phyloP scores from a whole-genome alignment of 2,113 vertebrate species.

The Hemichromis elongatus region DNA sequence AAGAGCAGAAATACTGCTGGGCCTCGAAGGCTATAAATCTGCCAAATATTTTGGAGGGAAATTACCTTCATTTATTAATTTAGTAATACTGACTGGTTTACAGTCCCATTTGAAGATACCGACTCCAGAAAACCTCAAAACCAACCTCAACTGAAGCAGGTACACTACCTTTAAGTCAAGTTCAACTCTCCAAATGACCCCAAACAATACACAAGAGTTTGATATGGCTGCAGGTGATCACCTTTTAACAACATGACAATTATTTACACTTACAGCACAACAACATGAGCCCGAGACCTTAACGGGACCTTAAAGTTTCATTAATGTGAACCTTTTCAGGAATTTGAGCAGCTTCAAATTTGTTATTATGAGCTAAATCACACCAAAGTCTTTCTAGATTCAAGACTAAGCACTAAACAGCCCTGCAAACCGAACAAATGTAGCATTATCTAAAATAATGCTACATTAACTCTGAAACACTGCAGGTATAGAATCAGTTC shows the following conservation, averaged over 20 bases:
- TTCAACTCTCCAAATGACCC: neutral
- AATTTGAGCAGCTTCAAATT: neutral
- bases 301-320: neutral
- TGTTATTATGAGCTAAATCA: neutral
- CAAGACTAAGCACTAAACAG: neutral
- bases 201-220: neutral
- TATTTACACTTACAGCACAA: neutral
- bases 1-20: neutral
- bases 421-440: neutral
- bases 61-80: neutral
- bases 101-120: neutral
- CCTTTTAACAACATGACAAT: neutral
- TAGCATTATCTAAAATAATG: neutral
- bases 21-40: neutral
- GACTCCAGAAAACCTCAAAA: neutral
- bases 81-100: neutral
- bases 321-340: neutral
- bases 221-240: neutral
- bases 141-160: neutral
- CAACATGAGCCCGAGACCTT: rapidly evolving
- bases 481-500: neutral
- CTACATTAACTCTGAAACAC: no score
- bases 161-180: neutral
- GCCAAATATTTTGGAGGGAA: neutral
- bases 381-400: neutral